Evolutionary conservation across 2,888 invertebrate species (phyloP).

Genomic region (Hipparchia semele): DNA sequence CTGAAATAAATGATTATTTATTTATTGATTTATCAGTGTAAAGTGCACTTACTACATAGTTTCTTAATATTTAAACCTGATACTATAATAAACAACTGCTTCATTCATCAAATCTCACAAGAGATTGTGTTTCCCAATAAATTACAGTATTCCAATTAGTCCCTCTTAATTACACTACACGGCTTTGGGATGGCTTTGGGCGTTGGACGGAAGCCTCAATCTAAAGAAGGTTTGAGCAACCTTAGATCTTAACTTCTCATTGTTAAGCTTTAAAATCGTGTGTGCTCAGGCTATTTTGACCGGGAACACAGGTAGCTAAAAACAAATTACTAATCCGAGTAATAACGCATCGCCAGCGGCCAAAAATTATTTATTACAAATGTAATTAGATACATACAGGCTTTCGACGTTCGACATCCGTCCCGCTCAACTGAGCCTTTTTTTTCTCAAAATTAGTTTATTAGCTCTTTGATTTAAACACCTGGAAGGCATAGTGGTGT

Average conservation of each 20-base stretch:
- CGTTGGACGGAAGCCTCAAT: constrained; percentile 55
- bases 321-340: constrained; percentile 71
- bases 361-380: constrained; percentile 47
- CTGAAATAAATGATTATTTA: too few relatives aligned
- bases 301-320: constrained; percentile 73
- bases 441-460: constrained; percentile 32
- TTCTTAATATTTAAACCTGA: neutral
- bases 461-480: constrained; percentile 31
- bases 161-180: constrained; percentile 38
- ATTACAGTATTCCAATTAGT: constrained; percentile 41
- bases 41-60: too few relatives aligned
- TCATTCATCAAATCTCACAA: neutral
- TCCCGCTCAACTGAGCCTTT: constrained; percentile 32
- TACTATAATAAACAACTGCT: neutral
- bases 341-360: constrained; percentile 60
- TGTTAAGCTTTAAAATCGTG: constrained; percentile 14
- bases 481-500: neutral
- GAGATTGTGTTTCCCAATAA: constrained; percentile 32
- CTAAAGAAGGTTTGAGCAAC: constrained; percentile 31
- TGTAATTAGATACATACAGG: constrained; percentile 44
- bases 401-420: constrained; percentile 40
- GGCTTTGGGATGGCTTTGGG: constrained; percentile 44
- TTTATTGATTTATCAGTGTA: too few relatives aligned
- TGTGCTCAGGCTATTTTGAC: constrained; percentile 31
- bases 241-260: neutral